These are phyloP conservation scores for Parasteatoda tepidariorum DNA, from an alignment of 1,140 invertebrate genomes.

Conservation along the genomic window DNA sequence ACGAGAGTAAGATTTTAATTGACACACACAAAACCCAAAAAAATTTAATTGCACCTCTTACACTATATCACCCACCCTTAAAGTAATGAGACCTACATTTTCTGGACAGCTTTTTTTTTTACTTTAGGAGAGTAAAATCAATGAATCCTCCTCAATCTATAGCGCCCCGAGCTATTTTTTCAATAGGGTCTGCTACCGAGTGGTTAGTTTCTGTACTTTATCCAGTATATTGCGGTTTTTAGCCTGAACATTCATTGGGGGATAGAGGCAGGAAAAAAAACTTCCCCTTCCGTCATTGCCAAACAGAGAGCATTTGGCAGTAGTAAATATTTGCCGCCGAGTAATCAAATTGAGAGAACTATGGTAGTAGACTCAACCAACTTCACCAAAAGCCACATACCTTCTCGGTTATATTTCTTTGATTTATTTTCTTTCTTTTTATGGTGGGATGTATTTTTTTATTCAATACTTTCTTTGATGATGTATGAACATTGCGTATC, in stretches of 20 bases:
- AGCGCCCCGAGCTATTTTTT: conserved; percentile 1
- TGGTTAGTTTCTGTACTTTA: not conserved
- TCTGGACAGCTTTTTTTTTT: no score
- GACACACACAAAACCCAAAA: no score
- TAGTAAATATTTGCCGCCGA: conserved; percentile 29
- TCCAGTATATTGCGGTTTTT: conserved; percentile 7
- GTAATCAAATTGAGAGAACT: conserved; percentile 38
- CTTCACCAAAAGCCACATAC: no score
- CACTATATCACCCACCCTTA: no score
- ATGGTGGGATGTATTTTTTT: not conserved
- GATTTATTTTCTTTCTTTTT: not conserved
- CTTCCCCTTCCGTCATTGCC: not conserved
- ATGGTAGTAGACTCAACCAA: conserved; percentile 3
- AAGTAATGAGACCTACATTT: no score
- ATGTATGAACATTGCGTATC: not conserved
- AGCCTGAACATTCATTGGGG: not conserved
- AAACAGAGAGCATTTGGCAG: conserved; percentile 35
- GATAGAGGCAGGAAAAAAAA: not conserved
- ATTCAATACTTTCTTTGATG: not conserved
- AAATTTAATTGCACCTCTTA: no score
- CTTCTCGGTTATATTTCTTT: conserved; percentile 15
- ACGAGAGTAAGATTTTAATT: no score
- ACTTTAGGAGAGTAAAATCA: conserved; percentile 13
- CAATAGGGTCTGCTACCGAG: conserved; percentile 14
- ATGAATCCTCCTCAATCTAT: not conserved